Evolutionary conservation across 1,140 invertebrate species (phyloP), one percentile per base, ranked within the genome.

Genomic region (Rhysida immarginata): DNA sequence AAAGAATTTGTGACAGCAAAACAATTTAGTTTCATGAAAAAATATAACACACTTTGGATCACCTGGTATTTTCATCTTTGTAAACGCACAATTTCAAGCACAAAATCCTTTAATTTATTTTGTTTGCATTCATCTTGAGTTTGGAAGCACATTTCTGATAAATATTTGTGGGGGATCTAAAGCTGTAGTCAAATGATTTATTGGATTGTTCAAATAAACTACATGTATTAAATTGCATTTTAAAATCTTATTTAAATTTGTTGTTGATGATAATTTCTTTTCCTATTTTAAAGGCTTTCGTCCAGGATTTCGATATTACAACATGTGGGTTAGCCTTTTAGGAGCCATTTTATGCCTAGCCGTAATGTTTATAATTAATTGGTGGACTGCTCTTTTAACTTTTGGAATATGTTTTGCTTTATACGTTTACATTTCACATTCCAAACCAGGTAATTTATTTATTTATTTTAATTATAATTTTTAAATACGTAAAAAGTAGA

Each of bases 311-410:
- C 25, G 74, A 62, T 78, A 74, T 61, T 79, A 77, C 64, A 78
- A 75, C 63, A 74, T 69, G 64, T 79, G 77, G 77, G 54, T 75
- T 1, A 75, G 72, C 62, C 63, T 79, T 2, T 5, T 73, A 43
- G 75, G 75, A 26, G 66, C 73, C 2, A 51, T 78, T 25, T 58
- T 77, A 0, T 79, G 77, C 59, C 64, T 76, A 21, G 69, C 61
- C 8, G 71, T 78, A 11, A 80, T 80, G 77, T 79, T 80, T 59
- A 65, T 79, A 3, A 76, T 79, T 57, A 73, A 74, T 55, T 79
- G 76, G 75, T 70, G 68, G 64, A 71, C 74, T 23, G 75, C 76
- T 2, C 62, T 78, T 3, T 56, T 76, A 23, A 77, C 76, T 0
- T 72, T 76, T 60, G 64, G 68, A n/a, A 60, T 72, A 46, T 66